These are phyloP conservation scores for Crax fasciolata DNA, from an alignment of 2,797 vertebrate species.

Conservation along the genomic window DNA sequence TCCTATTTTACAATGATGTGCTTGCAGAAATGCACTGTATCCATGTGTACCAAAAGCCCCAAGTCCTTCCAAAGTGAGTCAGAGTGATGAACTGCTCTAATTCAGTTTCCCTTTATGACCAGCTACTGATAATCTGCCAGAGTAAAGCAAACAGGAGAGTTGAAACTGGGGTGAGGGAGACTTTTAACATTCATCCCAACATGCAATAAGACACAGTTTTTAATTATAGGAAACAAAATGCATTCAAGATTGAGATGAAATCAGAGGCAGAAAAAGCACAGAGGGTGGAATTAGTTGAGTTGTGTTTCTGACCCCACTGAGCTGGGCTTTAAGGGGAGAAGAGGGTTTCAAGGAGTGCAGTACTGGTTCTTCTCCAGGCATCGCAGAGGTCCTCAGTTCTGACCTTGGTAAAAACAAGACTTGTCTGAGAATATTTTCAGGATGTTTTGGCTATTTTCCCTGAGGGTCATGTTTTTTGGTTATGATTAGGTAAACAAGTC, in stretches of 20 bases:
- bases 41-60: accelerated
- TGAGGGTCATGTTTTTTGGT: neutral
- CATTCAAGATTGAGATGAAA: neutral
- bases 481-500: neutral
- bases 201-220: neutral
- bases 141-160: neutral
- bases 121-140: neutral
- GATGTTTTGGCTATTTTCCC: neutral
- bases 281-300: neutral
- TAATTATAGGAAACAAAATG: neutral
- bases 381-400: neutral
- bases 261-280: neutral
- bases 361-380: neutral
- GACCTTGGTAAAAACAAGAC: neutral
- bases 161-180: neutral
- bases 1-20: neutral
- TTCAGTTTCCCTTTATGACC: neutral
- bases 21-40: neutral
- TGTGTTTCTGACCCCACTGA: neutral
- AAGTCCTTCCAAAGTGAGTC: neutral
- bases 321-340: accelerated
- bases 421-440: neutral
- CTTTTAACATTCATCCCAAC: neutral
- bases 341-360: neutral
- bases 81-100: neutral